Evolutionary conservation across 2,113 vertebrate species (phyloP), one percentile per base, ranked within the genome.

Genomic region (Falcunculus frontatus): DNA sequence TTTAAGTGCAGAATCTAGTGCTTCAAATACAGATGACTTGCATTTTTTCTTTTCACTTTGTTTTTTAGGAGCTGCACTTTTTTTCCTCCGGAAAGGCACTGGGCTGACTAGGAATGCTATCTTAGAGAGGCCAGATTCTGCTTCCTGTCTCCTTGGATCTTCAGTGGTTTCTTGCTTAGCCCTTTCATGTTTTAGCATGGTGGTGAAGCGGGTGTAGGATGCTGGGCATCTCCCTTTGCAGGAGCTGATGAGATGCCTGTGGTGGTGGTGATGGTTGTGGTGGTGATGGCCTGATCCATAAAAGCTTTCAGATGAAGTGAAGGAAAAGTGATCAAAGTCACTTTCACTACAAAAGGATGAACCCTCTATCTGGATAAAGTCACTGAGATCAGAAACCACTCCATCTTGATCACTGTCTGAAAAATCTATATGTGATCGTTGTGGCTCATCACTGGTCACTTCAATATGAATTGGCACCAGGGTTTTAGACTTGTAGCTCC

Each of bases 41-140:
- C 98, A 98, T 95, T 98, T 99, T 39, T 98, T 97, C 84, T 98
- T 98, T 87, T 98, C 97, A 50, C 97, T 91, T 95, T 98, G 98
- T 86, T 98, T 98, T 91, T 98, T 98, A 89, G 98, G 98, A 85
- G 98, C 97, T 35, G 98, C 92, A 90, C 97, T 98, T 97, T 99
- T 99, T 99, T 99, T 99, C 97, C 99, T 98, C 73, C 99, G 98
- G 97, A 99, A 99, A 99, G 99, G 99, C 99, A 99, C 99, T 76
- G 99, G 99, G 63, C 99, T 99, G 97, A 99, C 99, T 35, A 99
- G 98, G 95, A 99, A 99, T 89, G 99, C 99, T 94, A 99, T 98
- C 97, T 99, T 99, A 84, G 99, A 99, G 93, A 99, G 98, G 84
- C 99, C 98, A 55, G 99, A 98, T 94, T 99, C 98, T 49, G 98